Evolutionary conservation across 2,888 invertebrate species (phyloP), one percentile per base, ranked within the genome.

Genomic region (Orthonevra nobilis): DNA sequence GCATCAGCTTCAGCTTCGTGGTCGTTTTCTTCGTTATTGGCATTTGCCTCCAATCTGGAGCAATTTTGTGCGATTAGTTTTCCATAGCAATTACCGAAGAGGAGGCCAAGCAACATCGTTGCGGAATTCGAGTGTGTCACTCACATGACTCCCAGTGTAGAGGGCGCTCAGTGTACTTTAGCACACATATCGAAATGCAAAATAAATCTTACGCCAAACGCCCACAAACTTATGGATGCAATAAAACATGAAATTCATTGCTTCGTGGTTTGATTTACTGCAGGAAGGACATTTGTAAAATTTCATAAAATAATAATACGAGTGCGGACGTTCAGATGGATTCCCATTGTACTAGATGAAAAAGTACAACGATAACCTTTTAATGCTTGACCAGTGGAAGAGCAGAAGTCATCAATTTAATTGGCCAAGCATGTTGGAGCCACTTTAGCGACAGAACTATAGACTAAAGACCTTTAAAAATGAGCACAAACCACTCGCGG

Each of bases 1-100:
- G 32, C 66, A 26, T 28, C 23, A 23, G 3, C 23, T 3, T 23
- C 23, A 23, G 23, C 60, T 42, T 2, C 9, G 56, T 28, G 56
- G 56, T 46, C 34, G 12, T 58, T 34, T 19, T 58, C 17, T 36
- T 77, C 58, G 77, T 77, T 77, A 77, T 66, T 77, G 77, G 73
- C 61, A 61, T 79, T 73, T 73, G 66, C 73, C 73, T 79, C 50
- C 79, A 79, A 79, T 79, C 73, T 79, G 54, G 79, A 73, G 79
- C 79, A 79, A 79, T 79, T 79, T 79, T 73, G 73, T 73, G 54
- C 73, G 79, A 79, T 79, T 79, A 79, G 79, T 79, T 79, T 79
- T 73, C 79, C 79, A 79, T 79, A 79, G 73, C 79, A 79, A 79
- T 79, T 79, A 73, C 72, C 20, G 46, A n/a, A 12, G 58, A 77